Percentiles rank a stretch among this genome's conserved stretches.
Conservation (phyloP, 2,888 invertebrate species). For the Melipona beecheii region DNA sequence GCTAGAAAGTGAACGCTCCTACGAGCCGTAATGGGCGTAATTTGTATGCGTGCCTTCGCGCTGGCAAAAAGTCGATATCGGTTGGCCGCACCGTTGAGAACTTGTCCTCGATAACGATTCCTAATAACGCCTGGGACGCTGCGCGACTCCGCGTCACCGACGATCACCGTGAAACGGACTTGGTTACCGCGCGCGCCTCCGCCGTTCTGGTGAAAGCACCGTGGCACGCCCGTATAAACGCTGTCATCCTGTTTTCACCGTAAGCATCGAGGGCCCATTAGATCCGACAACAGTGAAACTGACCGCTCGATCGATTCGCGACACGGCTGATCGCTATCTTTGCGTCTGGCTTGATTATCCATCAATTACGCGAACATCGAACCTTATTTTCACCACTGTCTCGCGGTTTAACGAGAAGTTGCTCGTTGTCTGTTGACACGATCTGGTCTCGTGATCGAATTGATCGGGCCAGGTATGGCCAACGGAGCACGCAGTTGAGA, state of each 20-base stretch:
- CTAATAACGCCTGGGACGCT: conserved; percentile 67
- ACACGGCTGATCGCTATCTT: conserved; percentile 57
- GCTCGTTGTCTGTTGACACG: not conserved
- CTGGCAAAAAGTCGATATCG: conserved; percentile 68
- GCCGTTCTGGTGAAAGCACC: conserved; percentile 58
- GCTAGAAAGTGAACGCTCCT: conserved; percentile 60
- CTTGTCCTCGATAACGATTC: conserved; percentile 73
- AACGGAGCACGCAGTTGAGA: not conserved
- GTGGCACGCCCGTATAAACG: conserved; percentile 53
- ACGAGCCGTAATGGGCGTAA: conserved; percentile 65
- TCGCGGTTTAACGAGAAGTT: conserved; percentile 12
- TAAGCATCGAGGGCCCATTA: conserved; percentile 60
- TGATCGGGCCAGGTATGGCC: no score
- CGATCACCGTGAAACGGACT: conserved; percentile 54
- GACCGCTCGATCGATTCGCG: conserved; percentile 26
- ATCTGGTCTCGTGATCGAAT: not conserved
- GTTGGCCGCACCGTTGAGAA: conserved; percentile 57
- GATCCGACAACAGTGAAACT: conserved; percentile 59
- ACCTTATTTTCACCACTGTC: conserved; percentile 20
- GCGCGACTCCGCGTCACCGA: conserved; percentile 53
- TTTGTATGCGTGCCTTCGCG: conserved; percentile 69
- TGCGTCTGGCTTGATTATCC: conserved; percentile 43
- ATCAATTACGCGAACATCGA: conserved; percentile 50
- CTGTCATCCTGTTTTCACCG: conserved; percentile 66
- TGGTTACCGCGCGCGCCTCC: conserved; percentile 23